Evolutionary conservation across 1,140 invertebrate species (phyloP).

Genomic region (Lethocerus indicus): DNA sequence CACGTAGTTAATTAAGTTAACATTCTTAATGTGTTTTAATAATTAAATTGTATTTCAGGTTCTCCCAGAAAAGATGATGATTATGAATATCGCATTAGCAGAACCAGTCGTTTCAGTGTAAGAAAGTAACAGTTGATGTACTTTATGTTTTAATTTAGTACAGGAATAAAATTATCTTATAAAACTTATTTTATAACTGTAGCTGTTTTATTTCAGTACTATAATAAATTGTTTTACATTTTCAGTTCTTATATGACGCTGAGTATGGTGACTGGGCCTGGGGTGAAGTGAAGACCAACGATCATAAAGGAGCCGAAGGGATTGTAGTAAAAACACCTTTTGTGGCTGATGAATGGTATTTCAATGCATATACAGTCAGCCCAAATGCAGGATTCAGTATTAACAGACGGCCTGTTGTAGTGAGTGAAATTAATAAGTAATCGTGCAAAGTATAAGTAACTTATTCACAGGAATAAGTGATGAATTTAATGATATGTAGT

Average conservation of each 20-base stretch:
- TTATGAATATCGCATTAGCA: too few relatives aligned
- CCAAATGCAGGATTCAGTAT: slow-evolving; percentile 26
- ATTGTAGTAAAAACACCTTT: slow-evolving; percentile 23
- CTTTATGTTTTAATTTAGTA: not conserved
- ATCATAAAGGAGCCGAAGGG: slow-evolving; percentile 26
- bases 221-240: slow-evolving; percentile 1
- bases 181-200: not conserved
- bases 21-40: not conserved
- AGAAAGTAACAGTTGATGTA: too few relatives aligned
- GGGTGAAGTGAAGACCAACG: slow-evolving; percentile 25
- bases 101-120: too few relatives aligned
- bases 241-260: slow-evolving; percentile 26
- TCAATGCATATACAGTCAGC: slow-evolving; percentile 30
- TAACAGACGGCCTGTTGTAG: slow-evolving; percentile 22
- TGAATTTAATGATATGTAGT: too few relatives aligned
- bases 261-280: slow-evolving; percentile 29
- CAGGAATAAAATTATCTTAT: not conserved
- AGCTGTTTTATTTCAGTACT: not conserved
- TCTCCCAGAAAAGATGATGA: not conserved
- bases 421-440: slow-evolving; percentile 18
- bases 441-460: too few relatives aligned
- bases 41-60: not conserved
- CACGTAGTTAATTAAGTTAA: not conserved
- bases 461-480: too few relatives aligned
- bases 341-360: slow-evolving; percentile 25